Percentiles rank a stretch among this genome's conserved stretches.
Conservation (phyloP, 2,888 invertebrate species). For the Mesorhabditis sp. region DNA sequence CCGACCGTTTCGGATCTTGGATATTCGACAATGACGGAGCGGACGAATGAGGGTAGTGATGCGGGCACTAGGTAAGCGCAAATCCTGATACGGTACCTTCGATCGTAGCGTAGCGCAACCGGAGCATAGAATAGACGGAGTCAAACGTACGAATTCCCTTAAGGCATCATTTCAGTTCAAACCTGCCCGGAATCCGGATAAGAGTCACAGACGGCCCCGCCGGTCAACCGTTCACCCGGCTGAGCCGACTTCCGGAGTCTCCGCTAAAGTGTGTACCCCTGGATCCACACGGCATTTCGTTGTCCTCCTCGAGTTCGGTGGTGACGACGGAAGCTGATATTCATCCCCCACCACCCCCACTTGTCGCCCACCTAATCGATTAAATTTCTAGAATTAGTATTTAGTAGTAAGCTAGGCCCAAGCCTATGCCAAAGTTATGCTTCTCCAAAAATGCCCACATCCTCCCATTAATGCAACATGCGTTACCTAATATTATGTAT, state of each 20-base stretch:
- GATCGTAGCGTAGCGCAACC: no score
- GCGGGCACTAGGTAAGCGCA: not conserved
- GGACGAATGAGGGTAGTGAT: slow-evolving; percentile 3
- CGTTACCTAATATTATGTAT: no score
- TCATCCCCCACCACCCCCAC: not conserved
- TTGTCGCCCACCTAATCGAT: not conserved
- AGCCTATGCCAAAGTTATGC: no score
- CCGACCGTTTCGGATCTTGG: not conserved
- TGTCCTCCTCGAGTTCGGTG: not conserved
- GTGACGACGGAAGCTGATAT: slow-evolving; percentile 4
- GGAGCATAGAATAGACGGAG: no score
- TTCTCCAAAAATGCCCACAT: no score
- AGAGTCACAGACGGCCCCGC: no score
- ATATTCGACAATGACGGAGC: not conserved
- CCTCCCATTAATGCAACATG: no score
- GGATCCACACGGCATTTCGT: not conserved
- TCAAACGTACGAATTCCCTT: no score
- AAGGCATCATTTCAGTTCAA: no score
- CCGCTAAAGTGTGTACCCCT: not conserved
- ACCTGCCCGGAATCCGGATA: no score
- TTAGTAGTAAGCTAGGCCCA: no score
- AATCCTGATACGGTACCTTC: no score
- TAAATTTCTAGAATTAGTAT: not conserved
- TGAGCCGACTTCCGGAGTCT: not conserved
- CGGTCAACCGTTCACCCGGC: not conserved